phyloP scores from a whole-genome alignment of 2,797 vertebrate species.

The Neostethus bicornis region DNA sequence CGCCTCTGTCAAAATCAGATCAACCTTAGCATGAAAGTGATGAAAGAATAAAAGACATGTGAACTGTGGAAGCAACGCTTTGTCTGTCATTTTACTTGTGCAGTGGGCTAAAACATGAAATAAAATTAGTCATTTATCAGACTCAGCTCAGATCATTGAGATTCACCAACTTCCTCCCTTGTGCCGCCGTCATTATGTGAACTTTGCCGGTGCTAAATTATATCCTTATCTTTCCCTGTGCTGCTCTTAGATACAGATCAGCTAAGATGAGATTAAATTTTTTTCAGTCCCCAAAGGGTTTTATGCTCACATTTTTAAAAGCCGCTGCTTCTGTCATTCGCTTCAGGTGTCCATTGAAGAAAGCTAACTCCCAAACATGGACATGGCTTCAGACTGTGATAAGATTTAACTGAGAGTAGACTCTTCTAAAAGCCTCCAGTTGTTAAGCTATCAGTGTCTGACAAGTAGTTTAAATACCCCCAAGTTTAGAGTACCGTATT shows the following conservation, averaged over 20 bases:
- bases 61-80: constrained; percentile 70
- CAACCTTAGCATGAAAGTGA: constrained; percentile 39
- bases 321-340: constrained; percentile 13
- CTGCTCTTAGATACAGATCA: constrained; percentile 50
- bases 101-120: constrained; percentile 50
- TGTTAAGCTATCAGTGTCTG: constrained; percentile 4
- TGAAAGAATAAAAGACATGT: constrained; percentile 56
- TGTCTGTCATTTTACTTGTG: constrained; percentile 53
- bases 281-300: constrained; percentile 3
- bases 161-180: constrained; percentile 46
- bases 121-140: constrained; percentile 53
- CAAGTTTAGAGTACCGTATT: not conserved
- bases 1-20: constrained; percentile 35
- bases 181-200: constrained; percentile 38
- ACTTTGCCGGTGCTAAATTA: constrained; percentile 48
- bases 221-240: constrained; percentile 49
- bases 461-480: not conserved
- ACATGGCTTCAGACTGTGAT: constrained; percentile 11
- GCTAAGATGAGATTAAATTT: constrained; percentile 36
- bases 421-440: constrained; percentile 5
- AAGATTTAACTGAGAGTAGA: not conserved
- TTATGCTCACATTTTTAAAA: constrained; percentile 23
- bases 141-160: constrained; percentile 48
- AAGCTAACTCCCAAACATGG: constrained; percentile 25
- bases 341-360: constrained; percentile 16